Evolutionary conservation across 2,888 invertebrate species (phyloP).

Genomic region (Stenodera caucasica): DNA sequence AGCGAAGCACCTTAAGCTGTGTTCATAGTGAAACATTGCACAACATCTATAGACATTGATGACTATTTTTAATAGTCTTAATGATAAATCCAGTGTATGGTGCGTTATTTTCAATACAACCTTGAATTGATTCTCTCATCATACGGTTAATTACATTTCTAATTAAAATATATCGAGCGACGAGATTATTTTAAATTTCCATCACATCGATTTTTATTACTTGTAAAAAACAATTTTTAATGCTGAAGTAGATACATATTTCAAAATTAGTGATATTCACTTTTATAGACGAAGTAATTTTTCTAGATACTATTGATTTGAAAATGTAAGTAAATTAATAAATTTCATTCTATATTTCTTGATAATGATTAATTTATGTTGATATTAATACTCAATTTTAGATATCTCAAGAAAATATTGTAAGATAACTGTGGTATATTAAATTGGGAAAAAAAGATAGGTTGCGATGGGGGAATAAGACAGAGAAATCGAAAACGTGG

Average conservation of each 20-base stretch:
- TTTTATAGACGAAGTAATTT: background rate
- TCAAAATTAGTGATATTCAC: no score
- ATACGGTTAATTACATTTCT: conserved; percentile 28
- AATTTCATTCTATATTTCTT: background rate
- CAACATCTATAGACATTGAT: no score
- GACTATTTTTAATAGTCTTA: no score
- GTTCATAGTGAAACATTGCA: background rate
- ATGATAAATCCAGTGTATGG: no score
- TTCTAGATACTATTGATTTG: no score
- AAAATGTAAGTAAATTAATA: background rate
- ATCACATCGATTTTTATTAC: conserved; percentile 15
- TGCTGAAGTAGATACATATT: no score
- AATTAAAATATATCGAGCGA: conserved; percentile 25
- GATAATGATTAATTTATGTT: background rate
- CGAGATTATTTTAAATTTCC: conserved; percentile 20
- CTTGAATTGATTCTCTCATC: conserved; percentile 26
- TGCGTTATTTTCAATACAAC: background rate
- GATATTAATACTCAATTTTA: background rate
- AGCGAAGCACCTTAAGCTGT: background rate
- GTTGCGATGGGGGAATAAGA: background rate
- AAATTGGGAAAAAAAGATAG: background rate
- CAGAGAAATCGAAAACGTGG: background rate
- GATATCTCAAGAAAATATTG: background rate
- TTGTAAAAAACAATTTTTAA: conserved; percentile 8
- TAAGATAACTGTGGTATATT: background rate